Percentiles rank a stretch among this genome's conserved stretches.
These are phyloP conservation scores for Napeogenes inachia DNA, from an alignment of 2,888 invertebrate genomes.

Conservation along the genomic window DNA sequence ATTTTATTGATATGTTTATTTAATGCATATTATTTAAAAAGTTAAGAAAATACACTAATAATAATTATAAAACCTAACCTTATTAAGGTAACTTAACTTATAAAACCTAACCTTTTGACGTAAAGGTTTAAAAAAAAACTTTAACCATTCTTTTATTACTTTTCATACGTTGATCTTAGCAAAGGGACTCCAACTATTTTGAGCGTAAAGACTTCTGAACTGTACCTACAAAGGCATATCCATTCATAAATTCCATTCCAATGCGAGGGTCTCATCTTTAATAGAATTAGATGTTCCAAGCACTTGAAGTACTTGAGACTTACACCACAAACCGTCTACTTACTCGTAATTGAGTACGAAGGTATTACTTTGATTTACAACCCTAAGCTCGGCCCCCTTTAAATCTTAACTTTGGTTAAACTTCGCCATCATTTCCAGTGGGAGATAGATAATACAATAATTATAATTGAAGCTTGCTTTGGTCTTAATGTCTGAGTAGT, in stretches of 20 bases:
- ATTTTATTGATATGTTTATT: too few species aligned
- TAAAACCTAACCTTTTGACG: too few species aligned
- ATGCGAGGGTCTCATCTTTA: slow-evolving; percentile 31
- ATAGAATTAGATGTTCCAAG: slow-evolving; percentile 35
- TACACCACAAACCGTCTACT: slow-evolving; percentile 32
- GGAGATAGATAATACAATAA: slow-evolving; percentile 53
- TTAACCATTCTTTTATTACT: background rate
- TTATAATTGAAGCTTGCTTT: slow-evolving; percentile 35
- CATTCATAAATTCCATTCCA: slow-evolving; percentile 14
- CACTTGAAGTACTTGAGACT: slow-evolving; percentile 31
- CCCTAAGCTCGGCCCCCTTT: slow-evolving; percentile 56
- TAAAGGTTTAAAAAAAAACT: background rate
- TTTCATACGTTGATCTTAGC: background rate
- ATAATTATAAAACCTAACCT: too few species aligned
- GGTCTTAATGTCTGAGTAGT: background rate
- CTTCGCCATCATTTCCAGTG: slow-evolving; percentile 53
- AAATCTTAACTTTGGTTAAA: slow-evolving; percentile 66
- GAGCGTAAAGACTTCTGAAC: background rate
- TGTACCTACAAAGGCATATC: slow-evolving; percentile 6
- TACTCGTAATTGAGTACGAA: slow-evolving; percentile 58
- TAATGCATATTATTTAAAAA: too few species aligned
- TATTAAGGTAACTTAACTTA: too few species aligned
- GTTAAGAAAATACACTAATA: too few species aligned
- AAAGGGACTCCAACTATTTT: background rate
- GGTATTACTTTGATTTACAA: slow-evolving; percentile 67